phyloP scores from a whole-genome alignment of 2,797 vertebrate genomes.

The Epinephelus coioides region DNA sequence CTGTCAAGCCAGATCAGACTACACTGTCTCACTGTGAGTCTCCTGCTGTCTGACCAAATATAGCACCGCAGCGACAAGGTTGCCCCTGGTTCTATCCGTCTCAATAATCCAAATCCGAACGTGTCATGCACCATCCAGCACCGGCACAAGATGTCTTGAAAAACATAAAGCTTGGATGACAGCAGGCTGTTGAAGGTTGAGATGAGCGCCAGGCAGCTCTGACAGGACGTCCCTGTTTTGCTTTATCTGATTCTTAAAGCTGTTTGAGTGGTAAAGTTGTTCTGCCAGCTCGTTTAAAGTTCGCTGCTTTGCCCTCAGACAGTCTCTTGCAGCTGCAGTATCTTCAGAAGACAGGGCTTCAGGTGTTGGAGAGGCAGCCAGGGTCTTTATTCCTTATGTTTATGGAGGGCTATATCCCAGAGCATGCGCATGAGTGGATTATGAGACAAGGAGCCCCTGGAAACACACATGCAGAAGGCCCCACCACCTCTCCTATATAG shows the following conservation, averaged over 20 bases:
- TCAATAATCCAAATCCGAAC: constrained; percentile 72
- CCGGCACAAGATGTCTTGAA: constrained; percentile 54
- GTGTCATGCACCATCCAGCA: constrained; percentile 60
- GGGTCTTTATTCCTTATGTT: constrained; percentile 16
- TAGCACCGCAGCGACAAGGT: constrained; percentile 76
- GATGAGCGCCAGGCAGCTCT: constrained; percentile 31
- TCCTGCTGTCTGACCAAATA: constrained; percentile 82
- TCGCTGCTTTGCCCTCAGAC: constrained; percentile 16
- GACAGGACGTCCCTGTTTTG: constrained; percentile 45
- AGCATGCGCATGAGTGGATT: too few relatives aligned
- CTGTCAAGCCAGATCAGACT: constrained; percentile 82
- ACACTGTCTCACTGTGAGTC: constrained; percentile 67
- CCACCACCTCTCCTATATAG: too few relatives aligned
- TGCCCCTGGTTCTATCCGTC: constrained; percentile 64
- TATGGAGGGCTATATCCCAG: constrained; percentile 7
- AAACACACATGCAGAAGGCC: too few relatives aligned
- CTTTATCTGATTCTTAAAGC: constrained; percentile 36
- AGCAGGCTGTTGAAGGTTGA: constrained; percentile 46
- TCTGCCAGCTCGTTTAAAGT: constrained; percentile 21
- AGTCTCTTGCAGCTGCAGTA: constrained; percentile 8
- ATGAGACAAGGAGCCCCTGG: too few relatives aligned
- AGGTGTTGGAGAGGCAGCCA: constrained; percentile 3
- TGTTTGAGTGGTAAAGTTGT: constrained; percentile 30
- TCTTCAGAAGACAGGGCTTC: background rate
- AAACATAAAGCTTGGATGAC: constrained; percentile 45